Evolutionary conservation across 2,113 vertebrate species (phyloP).

Genomic region (Paracyprichromis sp.): DNA sequence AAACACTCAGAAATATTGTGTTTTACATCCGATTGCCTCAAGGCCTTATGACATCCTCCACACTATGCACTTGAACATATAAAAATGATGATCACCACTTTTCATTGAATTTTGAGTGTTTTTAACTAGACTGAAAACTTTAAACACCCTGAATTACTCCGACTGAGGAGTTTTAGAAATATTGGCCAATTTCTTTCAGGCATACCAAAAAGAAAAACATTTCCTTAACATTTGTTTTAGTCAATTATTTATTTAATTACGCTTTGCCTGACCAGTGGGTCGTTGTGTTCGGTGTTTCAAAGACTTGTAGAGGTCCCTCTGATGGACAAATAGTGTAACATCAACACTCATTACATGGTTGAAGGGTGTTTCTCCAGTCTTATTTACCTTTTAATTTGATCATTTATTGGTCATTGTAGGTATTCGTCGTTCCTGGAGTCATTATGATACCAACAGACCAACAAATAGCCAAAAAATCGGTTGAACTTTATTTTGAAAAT

Average conservation of each 20-base stretch:
- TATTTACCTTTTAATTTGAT: neutral
- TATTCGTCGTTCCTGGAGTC: neutral
- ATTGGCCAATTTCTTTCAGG: neutral
- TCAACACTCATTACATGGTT: neutral
- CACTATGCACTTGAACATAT: neutral
- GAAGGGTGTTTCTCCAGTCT: neutral
- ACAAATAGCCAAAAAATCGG: neutral
- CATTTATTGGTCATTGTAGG: neutral
- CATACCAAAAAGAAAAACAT: neutral
- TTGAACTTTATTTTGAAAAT: neutral
- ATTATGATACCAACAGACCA: neutral
- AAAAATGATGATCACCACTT: neutral
- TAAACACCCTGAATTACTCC: neutral
- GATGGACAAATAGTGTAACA: neutral
- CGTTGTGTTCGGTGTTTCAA: accelerated
- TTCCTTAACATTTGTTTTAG: neutral
- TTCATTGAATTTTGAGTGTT: neutral
- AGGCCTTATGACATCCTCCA: neutral
- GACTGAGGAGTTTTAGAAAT: neutral
- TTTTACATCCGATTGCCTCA: neutral
- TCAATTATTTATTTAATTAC: neutral
- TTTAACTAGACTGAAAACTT: neutral
- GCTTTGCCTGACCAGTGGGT: neutral
- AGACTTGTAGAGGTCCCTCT: neutral
- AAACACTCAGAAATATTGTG: neutral